Percentiles rank a stretch among this genome's conserved stretches.
Conservation (phyloP, 2,888 invertebrate genomes). For the Drymonia ruficornis region DNA sequence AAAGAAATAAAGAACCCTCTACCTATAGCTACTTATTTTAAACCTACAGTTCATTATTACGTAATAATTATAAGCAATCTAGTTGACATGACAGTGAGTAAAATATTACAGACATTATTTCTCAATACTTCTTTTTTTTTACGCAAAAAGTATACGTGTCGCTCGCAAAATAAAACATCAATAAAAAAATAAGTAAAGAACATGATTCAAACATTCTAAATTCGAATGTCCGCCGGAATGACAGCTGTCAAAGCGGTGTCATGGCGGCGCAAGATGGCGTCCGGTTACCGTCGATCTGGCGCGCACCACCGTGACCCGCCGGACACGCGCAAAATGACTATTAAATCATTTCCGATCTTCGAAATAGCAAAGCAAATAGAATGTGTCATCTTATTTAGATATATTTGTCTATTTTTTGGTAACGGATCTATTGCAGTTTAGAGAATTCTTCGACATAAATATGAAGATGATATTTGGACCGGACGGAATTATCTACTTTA, state of each 20-base stretch:
- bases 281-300: constrained; percentile 78
- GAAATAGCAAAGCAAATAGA: constrained; percentile 60
- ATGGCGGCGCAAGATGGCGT: constrained; percentile 76
- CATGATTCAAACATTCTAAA: constrained; percentile 73
- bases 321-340: constrained; percentile 64
- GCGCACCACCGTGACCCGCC: constrained; percentile 63
- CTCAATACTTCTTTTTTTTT: not conserved
- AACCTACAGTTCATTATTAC: too few species aligned
- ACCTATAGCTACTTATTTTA: too few species aligned
- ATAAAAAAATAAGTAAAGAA: constrained; percentile 45
- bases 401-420: too few species aligned
- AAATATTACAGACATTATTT: constrained; percentile 12
- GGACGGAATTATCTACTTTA: too few species aligned
- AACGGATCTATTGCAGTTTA: too few species aligned
- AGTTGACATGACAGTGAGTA: constrained; percentile 14
- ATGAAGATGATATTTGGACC: too few species aligned
- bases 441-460: too few species aligned
- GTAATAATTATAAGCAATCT: too few species aligned
- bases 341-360: constrained; percentile 73
- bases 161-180: constrained; percentile 17
- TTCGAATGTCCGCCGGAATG: constrained; percentile 75
- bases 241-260: constrained; percentile 82
- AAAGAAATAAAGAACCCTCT: too few species aligned
- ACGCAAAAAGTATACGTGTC: too few species aligned
- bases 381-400: constrained; percentile 30